Conservation (phyloP, 2,113 vertebrate genomes). For the Crocuta crocuta region DNA sequence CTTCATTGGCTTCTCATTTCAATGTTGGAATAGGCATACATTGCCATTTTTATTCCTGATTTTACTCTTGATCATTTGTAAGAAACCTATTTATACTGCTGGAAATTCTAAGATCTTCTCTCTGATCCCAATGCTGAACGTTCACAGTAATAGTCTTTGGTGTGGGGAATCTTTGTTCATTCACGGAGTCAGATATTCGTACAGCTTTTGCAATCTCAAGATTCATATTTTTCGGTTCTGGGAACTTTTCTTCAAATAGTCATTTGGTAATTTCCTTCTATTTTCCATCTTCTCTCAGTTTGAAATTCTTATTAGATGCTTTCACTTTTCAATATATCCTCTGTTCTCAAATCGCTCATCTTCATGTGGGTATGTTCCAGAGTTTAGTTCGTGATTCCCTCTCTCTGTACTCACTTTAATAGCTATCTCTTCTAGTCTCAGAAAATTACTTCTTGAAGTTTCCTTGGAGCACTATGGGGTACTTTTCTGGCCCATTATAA, state of each 20-base stretch:
- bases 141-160: background rate
- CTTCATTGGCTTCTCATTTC: background rate
- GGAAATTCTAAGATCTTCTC: background rate
- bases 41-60: background rate
- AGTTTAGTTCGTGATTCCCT: background rate
- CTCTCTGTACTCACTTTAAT: background rate
- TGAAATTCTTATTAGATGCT: background rate
- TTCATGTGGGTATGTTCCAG: background rate
- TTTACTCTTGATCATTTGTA: background rate
- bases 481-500: background rate
- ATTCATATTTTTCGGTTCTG: background rate
- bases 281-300: background rate
- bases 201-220: background rate
- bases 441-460: background rate
- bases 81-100: background rate
- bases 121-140: background rate
- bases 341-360: background rate
- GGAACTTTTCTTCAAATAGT: background rate
- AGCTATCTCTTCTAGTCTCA: background rate
- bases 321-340: background rate
- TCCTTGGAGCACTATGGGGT: background rate
- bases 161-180: background rate
- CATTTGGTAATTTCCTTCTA: background rate
- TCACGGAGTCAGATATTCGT: background rate
- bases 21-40: background rate